phyloP scores from a whole-genome alignment of 2,797 vertebrate genomes.

The Clarias pachynema region DNA sequence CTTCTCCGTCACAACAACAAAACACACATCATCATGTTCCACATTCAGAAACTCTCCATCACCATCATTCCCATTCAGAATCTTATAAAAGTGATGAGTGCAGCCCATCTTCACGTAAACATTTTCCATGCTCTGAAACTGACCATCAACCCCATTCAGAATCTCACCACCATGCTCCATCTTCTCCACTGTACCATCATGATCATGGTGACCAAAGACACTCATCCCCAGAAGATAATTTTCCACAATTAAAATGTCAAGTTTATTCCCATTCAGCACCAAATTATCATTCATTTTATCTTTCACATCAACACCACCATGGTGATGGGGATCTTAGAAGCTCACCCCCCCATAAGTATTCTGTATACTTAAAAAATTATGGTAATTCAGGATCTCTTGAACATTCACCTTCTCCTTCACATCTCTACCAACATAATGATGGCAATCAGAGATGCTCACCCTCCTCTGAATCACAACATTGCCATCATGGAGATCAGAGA shows the following conservation, averaged over 20 bases:
- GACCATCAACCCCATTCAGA: slow-evolving; percentile 27
- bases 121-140: slow-evolving; percentile 13
- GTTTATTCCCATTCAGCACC: neutral
- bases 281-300: neutral
- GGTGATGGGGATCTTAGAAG: neutral
- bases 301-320: neutral
- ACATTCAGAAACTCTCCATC: slow-evolving; percentile 22
- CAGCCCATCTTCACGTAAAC: slow-evolving; percentile 20
- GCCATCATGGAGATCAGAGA: slow-evolving; percentile 17
- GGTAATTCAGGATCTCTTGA: slow-evolving; percentile 32
- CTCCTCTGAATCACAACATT: neutral
- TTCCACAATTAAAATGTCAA: slow-evolving; percentile 4
- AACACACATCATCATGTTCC: slow-evolving; percentile 32
- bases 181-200: slow-evolving; percentile 20
- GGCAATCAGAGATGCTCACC: slow-evolving; percentile 30
- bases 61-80: slow-evolving; percentile 29
- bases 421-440: slow-evolving; percentile 34
- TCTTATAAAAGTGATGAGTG: slow-evolving; percentile 24
- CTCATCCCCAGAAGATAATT: slow-evolving; percentile 20
- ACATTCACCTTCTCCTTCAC: slow-evolving; percentile 14
- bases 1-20: slow-evolving; percentile 36
- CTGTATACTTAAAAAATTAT: slow-evolving; percentile 4
- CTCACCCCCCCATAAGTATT: neutral
- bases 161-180: slow-evolving; percentile 30
- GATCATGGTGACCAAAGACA: slow-evolving; percentile 20